Evolutionary conservation across 2,888 invertebrate species (phyloP), one percentile per base, ranked within the genome.

Genomic region (Morinoia aosen): DNA sequence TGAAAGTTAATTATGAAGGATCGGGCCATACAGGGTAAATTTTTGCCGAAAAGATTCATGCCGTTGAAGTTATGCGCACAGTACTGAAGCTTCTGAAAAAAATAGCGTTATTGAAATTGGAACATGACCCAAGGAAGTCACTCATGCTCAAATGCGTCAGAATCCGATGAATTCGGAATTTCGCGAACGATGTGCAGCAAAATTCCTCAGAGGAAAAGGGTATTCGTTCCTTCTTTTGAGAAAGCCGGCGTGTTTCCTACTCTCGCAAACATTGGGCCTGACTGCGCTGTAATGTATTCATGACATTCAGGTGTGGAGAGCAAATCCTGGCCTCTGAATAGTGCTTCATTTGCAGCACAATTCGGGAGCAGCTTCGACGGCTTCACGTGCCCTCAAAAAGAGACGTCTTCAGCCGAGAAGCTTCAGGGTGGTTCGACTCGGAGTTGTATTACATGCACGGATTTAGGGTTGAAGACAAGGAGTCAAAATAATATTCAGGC

Each of bases 281-380:
- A 40, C 39, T 39, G 12, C 14, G 90, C 57, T 33, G 25, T 93
- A 93, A 93, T 56, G 12, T 93, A 93, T 93, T 93, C 93, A 93
- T 93, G 93, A 57, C 93, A 93, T 93, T 56, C 93, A 48, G 57
- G n/a, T 33, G 93, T 57, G n/a, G 57, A 93, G 93, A 33, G 93
- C 57, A 57, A 57, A 48, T 33, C 57, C 58, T n/a, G 93, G 93
- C 56, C 57, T 39, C 57, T 93, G 93, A 93, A 93, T 93, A 57
- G 57, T 48, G 48, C 93, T 93, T 93, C 93, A 93, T 93, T 93
- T 57, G 57, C 57, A 57, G 93, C 57, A 48, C 56, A 56, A 57
- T 93, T 33, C 93, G 33, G 93, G 12, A 57, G 56, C 93, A 93
- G 93, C 93, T 57, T 57, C n/a, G 57, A 39, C 90, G 39, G 90